These are phyloP conservation scores for Drosophila sturtevanti DNA, from an alignment of 1,140 invertebrate genomes.

Conservation along the genomic window DNA sequence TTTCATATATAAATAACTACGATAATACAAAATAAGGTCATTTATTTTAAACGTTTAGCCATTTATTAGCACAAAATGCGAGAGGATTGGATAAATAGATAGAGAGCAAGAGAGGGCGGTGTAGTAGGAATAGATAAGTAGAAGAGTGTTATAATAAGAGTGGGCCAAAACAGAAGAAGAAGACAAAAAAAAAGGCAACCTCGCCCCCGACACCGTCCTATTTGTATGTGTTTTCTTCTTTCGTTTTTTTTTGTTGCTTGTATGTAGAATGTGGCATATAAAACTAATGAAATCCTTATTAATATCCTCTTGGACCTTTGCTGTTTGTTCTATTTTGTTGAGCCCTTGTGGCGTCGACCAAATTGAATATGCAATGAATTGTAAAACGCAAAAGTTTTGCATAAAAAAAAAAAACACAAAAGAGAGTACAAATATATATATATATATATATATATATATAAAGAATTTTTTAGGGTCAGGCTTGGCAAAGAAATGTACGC, in stretches of 20 bases:
- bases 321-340: conserved; percentile 51
- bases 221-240: conserved; percentile 28
- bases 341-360: conserved; percentile 62
- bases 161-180: no score
- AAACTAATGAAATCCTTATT: conserved; percentile 82
- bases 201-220: conserved; percentile 29
- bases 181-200: conserved; percentile 18
- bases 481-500: conserved; percentile 71
- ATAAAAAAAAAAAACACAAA: conserved; percentile 55
- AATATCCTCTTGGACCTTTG: conserved; percentile 79
- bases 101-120: neutral
- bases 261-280: conserved; percentile 57
- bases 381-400: conserved; percentile 79
- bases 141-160: conserved; percentile 5
- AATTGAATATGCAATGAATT: conserved; percentile 82
- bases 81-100: neutral
- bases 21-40: conserved; percentile 73
- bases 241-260: no score
- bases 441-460: conserved; percentile 8
- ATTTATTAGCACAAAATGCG: conserved; percentile 58
- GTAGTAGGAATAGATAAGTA: neutral
- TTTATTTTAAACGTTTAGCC: conserved; percentile 73
- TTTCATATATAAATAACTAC: conserved; percentile 70
- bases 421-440: neutral
- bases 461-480: conserved; percentile 39